Evolutionary conservation across 1,140 invertebrate genomes (phyloP).

Genomic region (Polyergus mexicanus): DNA sequence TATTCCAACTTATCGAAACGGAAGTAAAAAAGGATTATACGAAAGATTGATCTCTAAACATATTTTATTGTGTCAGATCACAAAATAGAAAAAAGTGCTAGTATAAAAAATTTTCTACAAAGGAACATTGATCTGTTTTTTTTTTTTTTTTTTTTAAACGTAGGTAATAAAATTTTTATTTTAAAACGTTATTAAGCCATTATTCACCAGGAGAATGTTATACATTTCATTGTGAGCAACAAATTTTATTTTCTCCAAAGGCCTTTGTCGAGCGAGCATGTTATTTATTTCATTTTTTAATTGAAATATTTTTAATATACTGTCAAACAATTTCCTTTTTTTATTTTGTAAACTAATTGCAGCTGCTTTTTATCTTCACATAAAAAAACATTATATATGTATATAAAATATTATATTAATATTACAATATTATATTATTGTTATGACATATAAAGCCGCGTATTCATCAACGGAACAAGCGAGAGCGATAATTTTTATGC

Average conservation of each 20-base stretch:
- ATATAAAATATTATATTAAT: constrained; percentile 41
- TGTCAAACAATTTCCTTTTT: neutral
- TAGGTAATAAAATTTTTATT: constrained; percentile 21
- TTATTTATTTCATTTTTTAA: constrained; percentile 9
- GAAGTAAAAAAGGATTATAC: neutral
- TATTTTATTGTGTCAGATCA: constrained; percentile 52
- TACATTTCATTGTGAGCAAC: neutral
- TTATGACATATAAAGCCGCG: neutral
- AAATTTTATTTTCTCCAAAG: neutral
- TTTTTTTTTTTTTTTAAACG: too few relatives aligned
- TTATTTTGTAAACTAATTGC: neutral
- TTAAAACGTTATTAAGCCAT: constrained; percentile 33
- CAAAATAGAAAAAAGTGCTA: constrained; percentile 48
- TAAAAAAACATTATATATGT: neutral
- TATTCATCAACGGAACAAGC: too few relatives aligned
- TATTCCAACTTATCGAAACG: neutral
- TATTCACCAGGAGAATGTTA: neutral
- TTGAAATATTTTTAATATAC: neutral
- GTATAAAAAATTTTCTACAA: constrained; percentile 41
- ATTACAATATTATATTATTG: constrained; percentile 40
- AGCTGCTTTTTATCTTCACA: neutral
- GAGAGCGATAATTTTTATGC: too few relatives aligned
- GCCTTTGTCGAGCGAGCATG: neutral
- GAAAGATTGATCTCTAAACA: constrained; percentile 3
- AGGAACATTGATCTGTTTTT: constrained; percentile 38